Evolutionary conservation across 37 sponge, comb jelly and placozoan species (phyloP).

Genomic region (Geodia barretti): DNA sequence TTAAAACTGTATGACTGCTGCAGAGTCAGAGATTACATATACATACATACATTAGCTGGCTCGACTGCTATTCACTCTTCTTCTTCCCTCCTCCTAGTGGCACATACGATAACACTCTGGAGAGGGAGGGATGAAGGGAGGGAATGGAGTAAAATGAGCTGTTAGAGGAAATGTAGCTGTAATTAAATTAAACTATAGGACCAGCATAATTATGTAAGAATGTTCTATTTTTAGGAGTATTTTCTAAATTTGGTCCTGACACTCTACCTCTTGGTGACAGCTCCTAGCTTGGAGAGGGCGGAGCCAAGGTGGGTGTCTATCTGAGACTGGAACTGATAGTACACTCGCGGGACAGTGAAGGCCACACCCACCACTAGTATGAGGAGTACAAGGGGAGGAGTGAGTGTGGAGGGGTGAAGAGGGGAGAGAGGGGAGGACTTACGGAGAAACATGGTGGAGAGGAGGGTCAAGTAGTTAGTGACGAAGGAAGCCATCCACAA

Average conservation of each 20-base stretch:
- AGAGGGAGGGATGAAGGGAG: background rate
- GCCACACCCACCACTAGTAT: constrained; percentile 11
- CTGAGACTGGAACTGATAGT: constrained; percentile 20
- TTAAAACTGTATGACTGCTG: too few relatives aligned
- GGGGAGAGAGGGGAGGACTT: constrained; percentile 1
- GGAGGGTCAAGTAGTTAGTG: constrained; percentile 62
- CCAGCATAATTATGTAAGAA: too few relatives aligned
- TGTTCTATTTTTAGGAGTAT: too few relatives aligned
- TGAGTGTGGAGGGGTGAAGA: background rate
- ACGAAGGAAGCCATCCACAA: constrained; percentile 63
- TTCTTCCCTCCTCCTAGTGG: background rate
- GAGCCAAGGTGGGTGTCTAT: background rate
- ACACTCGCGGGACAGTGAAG: constrained; percentile 28
- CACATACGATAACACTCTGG: background rate
- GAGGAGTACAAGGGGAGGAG: background rate
- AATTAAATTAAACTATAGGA: too few relatives aligned
- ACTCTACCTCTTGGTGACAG: background rate
- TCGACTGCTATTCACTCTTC: background rate
- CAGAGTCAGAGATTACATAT: too few relatives aligned
- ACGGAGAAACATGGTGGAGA: constrained; percentile 47
- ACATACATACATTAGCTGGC: too few relatives aligned
- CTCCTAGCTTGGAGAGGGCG: background rate
- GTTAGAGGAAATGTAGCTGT: too few relatives aligned
- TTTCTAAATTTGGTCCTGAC: background rate
- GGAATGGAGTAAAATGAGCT: too few relatives aligned